Evolutionary conservation across 2,888 invertebrate genomes (phyloP).

Genomic region (Synanthedon andrenaeformis): DNA sequence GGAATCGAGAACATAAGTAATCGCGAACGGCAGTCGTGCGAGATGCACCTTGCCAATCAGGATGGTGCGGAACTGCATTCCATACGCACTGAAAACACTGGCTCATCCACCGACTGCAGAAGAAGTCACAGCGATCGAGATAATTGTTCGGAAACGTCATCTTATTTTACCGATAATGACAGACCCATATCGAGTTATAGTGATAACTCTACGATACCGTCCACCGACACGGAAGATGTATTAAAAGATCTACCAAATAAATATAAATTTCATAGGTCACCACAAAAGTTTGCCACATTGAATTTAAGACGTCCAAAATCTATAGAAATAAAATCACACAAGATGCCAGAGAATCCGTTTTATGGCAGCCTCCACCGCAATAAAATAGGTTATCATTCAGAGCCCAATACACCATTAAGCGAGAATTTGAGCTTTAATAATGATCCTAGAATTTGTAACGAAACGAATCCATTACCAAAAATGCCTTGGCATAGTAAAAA

Average conservation of each 20-base stretch:
- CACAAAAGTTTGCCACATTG: slow-evolving; percentile 62
- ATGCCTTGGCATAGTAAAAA: slow-evolving; percentile 60
- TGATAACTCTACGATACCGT: slow-evolving; percentile 64
- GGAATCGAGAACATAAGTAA: slow-evolving; percentile 43
- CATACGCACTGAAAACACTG: slow-evolving; percentile 52
- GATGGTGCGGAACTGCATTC: slow-evolving; percentile 60
- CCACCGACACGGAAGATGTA: slow-evolving; percentile 62
- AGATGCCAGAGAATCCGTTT: slow-evolving; percentile 38
- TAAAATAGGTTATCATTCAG: slow-evolving; percentile 60
- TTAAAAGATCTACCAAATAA: slow-evolving; percentile 59
- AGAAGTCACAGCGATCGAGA: slow-evolving; percentile 62
- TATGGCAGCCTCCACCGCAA: slow-evolving; percentile 56
- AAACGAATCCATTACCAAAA: slow-evolving; percentile 57
- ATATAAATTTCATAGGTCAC: slow-evolving; percentile 61
- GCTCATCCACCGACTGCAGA: slow-evolving; percentile 54
- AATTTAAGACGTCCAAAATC: slow-evolving; percentile 61
- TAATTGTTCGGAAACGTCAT: slow-evolving; percentile 65
- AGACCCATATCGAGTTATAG: slow-evolving; percentile 64
- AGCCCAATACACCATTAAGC: slow-evolving; percentile 59
- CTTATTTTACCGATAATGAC: slow-evolving; percentile 62
- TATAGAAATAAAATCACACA: slow-evolving; percentile 48
- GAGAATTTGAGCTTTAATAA: slow-evolving; percentile 39
- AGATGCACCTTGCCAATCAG: slow-evolving; percentile 44
- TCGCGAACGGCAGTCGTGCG: slow-evolving; percentile 50
- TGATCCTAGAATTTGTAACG: slow-evolving; percentile 44